Conservation (phyloP, 2,113 vertebrate genomes). For the Hystrix cristata region DNA sequence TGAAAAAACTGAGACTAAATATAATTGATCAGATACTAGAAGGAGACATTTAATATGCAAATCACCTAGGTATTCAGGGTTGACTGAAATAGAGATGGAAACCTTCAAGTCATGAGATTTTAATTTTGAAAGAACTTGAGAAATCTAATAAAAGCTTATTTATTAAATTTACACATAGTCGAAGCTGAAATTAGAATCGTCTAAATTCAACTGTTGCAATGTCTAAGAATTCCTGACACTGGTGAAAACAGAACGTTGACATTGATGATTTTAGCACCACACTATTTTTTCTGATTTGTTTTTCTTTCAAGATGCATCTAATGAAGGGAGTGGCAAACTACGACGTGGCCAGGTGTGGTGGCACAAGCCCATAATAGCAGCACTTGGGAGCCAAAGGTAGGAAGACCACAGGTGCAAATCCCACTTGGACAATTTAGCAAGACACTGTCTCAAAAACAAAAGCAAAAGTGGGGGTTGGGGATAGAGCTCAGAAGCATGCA, state of each 20-base stretch:
- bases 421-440: neutral
- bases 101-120: neutral
- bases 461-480: neutral
- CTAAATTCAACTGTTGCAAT: neutral
- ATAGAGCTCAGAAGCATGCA: too few relatives aligned
- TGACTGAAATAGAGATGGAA: neutral
- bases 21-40: neutral
- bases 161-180: neutral
- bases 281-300: neutral
- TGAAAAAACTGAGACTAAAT: neutral
- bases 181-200: neutral
- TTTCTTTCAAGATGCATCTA: neutral
- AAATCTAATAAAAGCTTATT: neutral
- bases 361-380: neutral
- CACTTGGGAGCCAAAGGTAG: neutral
- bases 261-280: neutral
- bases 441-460: neutral
- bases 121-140: conserved; percentile 15
- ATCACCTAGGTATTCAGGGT: neutral
- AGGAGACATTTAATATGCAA: neutral
- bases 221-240: neutral
- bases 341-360: neutral
- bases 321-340: neutral
- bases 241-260: neutral
- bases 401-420: neutral